A percentile compares a stretch with the other conserved stretches of the same genome.
phyloP scores from a whole-genome alignment of 2,797 vertebrate genomes.

The Lycodopsis pacificus region DNA sequence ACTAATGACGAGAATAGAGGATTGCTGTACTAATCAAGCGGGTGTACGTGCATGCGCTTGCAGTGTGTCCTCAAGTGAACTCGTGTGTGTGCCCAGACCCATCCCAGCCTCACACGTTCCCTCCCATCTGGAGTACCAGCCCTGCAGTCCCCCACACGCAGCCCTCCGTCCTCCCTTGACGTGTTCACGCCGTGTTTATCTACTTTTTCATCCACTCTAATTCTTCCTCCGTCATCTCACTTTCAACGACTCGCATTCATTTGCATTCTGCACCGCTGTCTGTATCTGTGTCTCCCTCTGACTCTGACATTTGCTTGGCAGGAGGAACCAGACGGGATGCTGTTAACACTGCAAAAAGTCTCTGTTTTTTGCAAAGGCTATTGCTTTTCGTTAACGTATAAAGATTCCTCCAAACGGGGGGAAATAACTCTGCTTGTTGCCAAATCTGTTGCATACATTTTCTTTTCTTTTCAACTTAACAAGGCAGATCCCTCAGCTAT shows the following conservation, averaged over 20 bases:
- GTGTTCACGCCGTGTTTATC: constrained; percentile 36
- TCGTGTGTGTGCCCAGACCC: constrained; percentile 61
- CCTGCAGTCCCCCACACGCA: constrained; percentile 30
- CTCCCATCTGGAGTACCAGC: constrained; percentile 64
- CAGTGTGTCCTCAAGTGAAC: constrained; percentile 74
- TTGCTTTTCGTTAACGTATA: constrained; percentile 27
- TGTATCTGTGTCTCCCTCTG: constrained; percentile 51
- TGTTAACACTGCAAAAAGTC: constrained; percentile 66
- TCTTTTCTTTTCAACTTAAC: neutral
- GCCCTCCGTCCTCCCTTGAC: constrained; percentile 42
- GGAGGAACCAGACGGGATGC: constrained; percentile 67
- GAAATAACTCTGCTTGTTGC: constrained; percentile 21
- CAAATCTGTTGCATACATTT: constrained; percentile 9
- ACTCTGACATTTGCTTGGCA: constrained; percentile 70
- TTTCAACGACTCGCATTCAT: constrained; percentile 49
- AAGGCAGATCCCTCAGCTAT: no score
- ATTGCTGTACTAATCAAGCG: constrained; percentile 64
- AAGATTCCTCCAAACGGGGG: constrained; percentile 40
- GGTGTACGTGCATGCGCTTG: constrained; percentile 36
- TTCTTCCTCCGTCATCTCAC: constrained; percentile 43
- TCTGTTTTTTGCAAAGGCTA: constrained; percentile 6
- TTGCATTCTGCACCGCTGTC: constrained; percentile 68
- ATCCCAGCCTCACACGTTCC: constrained; percentile 55
- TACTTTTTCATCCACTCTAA: constrained; percentile 34
- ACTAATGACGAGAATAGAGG: constrained; percentile 63